Percentiles rank a stretch among this genome's conserved stretches.
Conservation (phyloP, 2,888 invertebrate genomes). For the Bimastos eiseni region DNA sequence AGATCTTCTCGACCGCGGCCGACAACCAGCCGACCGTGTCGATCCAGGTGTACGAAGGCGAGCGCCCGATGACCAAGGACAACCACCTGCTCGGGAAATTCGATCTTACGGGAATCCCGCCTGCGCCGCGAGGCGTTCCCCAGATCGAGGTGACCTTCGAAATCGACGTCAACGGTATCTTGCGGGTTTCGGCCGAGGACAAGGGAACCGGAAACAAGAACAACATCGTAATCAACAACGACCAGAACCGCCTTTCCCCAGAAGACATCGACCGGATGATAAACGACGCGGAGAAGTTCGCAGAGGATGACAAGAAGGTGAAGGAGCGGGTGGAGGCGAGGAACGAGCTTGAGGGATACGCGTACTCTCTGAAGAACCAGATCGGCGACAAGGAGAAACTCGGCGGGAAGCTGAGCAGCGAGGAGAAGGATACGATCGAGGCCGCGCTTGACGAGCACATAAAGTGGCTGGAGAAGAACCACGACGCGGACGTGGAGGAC, state of each 20-base stretch:
- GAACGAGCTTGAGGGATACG: conserved; percentile 90
- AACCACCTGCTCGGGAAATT: conserved; percentile 98
- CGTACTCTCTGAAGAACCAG: conserved; percentile 96
- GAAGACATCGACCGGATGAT: conserved; percentile 99
- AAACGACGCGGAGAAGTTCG: conserved; percentile 96
- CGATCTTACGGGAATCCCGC: conserved; percentile 94
- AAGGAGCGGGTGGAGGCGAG: conserved; percentile 85
- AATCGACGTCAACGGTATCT: conserved; percentile 66
- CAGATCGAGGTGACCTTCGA: conserved; percentile 65
- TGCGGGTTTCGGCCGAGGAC: conserved; percentile 86
- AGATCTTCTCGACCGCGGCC: conserved; percentile 97
- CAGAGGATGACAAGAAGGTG: conserved; percentile 92
- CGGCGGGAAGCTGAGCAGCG: conserved; percentile 83
- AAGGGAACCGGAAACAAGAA: conserved; percentile 94
- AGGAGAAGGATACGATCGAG: conserved; percentile 92
- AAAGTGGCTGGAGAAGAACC: conserved; percentile 95
- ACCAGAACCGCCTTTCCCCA: conserved; percentile 92
- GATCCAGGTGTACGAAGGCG: conserved; percentile 94
- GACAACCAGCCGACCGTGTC: conserved; percentile 99
- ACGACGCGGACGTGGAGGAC: conserved; percentile 86
- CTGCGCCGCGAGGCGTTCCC: conserved; percentile 67
- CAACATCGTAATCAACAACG: conserved; percentile 97
- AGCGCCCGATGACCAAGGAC: conserved; percentile 99
- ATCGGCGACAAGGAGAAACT: conserved; percentile 94
- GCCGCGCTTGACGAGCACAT: conserved; percentile 92